Evolutionary conservation across 1,140 invertebrate genomes (phyloP).

Genomic region (Heliconius eleuchia): DNA sequence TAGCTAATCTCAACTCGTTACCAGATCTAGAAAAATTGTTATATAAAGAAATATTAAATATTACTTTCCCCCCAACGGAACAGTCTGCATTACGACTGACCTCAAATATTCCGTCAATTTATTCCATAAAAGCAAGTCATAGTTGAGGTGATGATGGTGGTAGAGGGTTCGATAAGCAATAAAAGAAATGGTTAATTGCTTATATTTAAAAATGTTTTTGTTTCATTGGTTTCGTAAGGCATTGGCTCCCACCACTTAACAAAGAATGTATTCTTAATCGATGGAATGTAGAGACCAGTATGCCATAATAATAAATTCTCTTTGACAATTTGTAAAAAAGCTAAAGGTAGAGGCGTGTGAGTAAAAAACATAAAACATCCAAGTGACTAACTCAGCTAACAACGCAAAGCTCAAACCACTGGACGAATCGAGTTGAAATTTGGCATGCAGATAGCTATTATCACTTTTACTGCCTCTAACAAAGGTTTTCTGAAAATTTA

Average conservation of each 20-base stretch:
- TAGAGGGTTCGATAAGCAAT: no score
- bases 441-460: constrained; percentile 12
- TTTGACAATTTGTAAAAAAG: no score
- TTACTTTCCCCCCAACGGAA: background rate
- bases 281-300: no score
- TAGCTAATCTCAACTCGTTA: background rate
- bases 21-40: background rate
- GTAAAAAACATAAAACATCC: background rate
- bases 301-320: no score
- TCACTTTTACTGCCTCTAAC: constrained; percentile 1
- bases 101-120: background rate
- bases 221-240: no score
- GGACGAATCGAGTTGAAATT: constrained; percentile 12
- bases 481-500: background rate
- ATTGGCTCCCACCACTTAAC: no score
- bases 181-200: no score
- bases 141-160: no score
- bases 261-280: no score
- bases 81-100: background rate
- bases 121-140: no score
- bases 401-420: constrained; percentile 14
- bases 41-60: background rate
- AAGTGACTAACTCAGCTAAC: constrained; percentile 7
- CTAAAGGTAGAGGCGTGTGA: background rate
- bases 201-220: no score